These are phyloP conservation scores for Cyclopterus lumpus DNA, from an alignment of 2,797 vertebrate genomes.

Conservation along the genomic window DNA sequence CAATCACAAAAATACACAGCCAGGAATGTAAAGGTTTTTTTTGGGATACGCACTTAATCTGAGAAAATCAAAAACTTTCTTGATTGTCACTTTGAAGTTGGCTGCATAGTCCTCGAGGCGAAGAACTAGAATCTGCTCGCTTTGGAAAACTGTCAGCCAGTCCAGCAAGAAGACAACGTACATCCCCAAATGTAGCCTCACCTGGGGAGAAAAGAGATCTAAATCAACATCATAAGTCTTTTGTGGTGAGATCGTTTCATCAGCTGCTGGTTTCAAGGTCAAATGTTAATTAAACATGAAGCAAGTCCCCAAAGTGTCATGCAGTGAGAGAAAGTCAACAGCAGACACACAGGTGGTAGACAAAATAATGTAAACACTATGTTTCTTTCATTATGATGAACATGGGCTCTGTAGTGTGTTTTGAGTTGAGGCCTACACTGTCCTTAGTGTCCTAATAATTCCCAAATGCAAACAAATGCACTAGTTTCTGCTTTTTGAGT, in stretches of 20 bases:
- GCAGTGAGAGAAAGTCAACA: not conserved
- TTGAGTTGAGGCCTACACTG: not conserved
- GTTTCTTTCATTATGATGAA: not conserved
- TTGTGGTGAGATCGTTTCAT: not conserved
- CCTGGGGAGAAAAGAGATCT: constrained; percentile 74
- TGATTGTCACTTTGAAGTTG: constrained; percentile 87
- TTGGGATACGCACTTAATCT: constrained; percentile 82
- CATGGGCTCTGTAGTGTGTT: not conserved
- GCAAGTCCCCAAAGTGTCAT: not conserved
- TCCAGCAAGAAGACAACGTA: constrained; percentile 94
- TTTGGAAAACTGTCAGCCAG: constrained; percentile 91
- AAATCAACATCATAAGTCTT: not conserved
- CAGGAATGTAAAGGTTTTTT: not conserved
- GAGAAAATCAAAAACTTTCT: constrained; percentile 91
- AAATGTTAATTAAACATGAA: not conserved
- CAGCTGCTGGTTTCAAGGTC: not conserved
- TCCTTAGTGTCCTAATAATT: not conserved
- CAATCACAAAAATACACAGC: not conserved
- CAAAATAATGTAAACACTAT: not conserved
- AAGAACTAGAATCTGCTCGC: constrained; percentile 91
- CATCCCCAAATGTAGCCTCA: constrained; percentile 91
- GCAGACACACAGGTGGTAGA: not conserved
- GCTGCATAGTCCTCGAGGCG: constrained; percentile 92
- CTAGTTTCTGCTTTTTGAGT: not conserved
- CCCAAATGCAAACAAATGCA: not conserved